Evolutionary conservation across 2,888 invertebrate species (phyloP), one percentile per base, ranked within the genome.

Genomic region (Eledone cirrhosa): DNA sequence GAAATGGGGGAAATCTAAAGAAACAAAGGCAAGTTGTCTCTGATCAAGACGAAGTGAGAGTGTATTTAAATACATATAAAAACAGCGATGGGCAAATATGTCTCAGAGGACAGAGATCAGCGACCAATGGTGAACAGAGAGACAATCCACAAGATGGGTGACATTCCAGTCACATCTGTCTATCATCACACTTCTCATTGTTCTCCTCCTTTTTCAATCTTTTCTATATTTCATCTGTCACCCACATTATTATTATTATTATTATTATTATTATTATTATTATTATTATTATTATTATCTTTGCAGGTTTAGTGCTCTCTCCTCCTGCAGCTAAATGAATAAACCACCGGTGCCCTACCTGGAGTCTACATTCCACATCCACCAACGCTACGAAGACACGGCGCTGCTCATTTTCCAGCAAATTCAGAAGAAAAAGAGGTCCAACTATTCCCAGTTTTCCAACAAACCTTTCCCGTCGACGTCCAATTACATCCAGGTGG

Each of bases 331-430:
- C 76, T 79, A 79, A 79, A 84, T 84, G 84, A 84, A 80, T 80
- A 80, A 80, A 74, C 83, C 86, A 22, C 81, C 81, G n/a, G 78
- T 82, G 14, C 81, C 80, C 77, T 86, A 87, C 79, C 84, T 84
- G 59, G 88, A 88, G 77, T 86, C 87, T n/a, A 81, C 85, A 41
- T 85, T 85, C 80, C 87, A 85, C 79, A 86, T 90, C 19, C 88
- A 88, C 82, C 88, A 87, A 77, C 85, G 90, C 48, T 89, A 89
- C 82, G 88, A 89, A 80, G 90, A 90, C 82, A 87, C 88, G 8
- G 85, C 90, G 14, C 84, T 85, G 24, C 84, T 88, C 48, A 87
- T 90, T 79, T 89, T 89, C 82, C 85, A 87, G 72, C 87, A 88
- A 79, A 85, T 87, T 48, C 88, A 88, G 79, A 85, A 87, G 81